Evolutionary conservation across 2,888 invertebrate genomes (phyloP).

Genomic region (Drosophila anceps): DNA sequence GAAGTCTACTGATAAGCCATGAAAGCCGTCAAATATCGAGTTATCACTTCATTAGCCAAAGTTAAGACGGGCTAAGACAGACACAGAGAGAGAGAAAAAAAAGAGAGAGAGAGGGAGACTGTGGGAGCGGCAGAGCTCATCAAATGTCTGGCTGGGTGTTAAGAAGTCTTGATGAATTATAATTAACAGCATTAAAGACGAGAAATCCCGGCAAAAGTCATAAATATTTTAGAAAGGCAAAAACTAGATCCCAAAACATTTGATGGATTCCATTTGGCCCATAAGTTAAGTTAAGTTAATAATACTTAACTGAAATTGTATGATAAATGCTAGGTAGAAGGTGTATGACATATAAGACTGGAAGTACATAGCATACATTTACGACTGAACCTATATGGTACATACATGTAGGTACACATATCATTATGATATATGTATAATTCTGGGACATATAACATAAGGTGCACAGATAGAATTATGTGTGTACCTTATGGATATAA

Average conservation of each 20-base stretch:
- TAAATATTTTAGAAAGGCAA: slow-evolving; percentile 14
- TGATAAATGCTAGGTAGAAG: too few relatives aligned
- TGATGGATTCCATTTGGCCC: slow-evolving; percentile 1
- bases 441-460: too few relatives aligned
- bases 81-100: background rate
- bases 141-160: slow-evolving; percentile 6
- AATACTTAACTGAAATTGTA: too few relatives aligned
- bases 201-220: background rate
- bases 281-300: background rate
- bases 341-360: too few relatives aligned
- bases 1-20: slow-evolving; percentile 51
- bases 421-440: background rate
- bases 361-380: too few relatives aligned
- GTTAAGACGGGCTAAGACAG: slow-evolving; percentile 21
- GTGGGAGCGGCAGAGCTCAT: background rate
- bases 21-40: slow-evolving; percentile 23
- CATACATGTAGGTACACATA: background rate
- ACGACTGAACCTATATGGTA: too few relatives aligned
- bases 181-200: slow-evolving; percentile 9
- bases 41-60: slow-evolving; percentile 73
- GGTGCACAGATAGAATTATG: too few relatives aligned
- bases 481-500: too few relatives aligned
- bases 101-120: too few relatives aligned
- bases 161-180: slow-evolving; percentile 27
- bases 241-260: background rate